phyloP scores from a whole-genome alignment of 2,797 vertebrate species.

The Gymnoscopelus microlampas region DNA sequence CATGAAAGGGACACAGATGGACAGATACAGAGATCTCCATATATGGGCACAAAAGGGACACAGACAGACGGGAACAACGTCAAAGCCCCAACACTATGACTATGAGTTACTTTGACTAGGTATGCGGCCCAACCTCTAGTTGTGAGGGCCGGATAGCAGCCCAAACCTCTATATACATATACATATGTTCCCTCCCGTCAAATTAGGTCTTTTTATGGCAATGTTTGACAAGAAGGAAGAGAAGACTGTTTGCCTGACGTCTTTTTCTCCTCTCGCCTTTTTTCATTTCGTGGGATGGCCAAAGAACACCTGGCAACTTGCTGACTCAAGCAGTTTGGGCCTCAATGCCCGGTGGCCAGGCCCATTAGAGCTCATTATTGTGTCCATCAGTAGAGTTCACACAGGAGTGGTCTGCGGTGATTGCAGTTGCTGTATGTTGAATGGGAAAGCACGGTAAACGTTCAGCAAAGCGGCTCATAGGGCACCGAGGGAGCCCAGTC shows the following conservation, averaged over 20 bases:
- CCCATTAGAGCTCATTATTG: constrained; percentile 50
- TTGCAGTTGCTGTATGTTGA: constrained; percentile 19
- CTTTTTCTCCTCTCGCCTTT: background rate
- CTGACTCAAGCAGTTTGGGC: constrained; percentile 44
- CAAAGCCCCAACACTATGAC: no score
- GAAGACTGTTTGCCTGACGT: background rate
- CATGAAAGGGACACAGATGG: no score
- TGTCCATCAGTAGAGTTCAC: constrained; percentile 42
- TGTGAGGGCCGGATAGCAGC: no score
- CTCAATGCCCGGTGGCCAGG: constrained; percentile 36
- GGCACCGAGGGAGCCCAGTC: constrained; percentile 2
- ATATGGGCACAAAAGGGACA: no score
- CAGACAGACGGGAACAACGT: no score
- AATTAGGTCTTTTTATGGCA: background rate
- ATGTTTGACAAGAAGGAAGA: constrained; percentile 4
- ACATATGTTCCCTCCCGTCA: background rate
- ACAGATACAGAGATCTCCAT: no score
- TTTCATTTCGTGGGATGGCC: constrained; percentile 2
- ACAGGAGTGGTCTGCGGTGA: constrained; percentile 17
- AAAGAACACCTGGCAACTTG: constrained; percentile 34
- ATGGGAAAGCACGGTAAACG: constrained; percentile 13
- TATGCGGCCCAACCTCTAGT: no score
- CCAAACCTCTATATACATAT: no score
- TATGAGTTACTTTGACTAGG: no score
- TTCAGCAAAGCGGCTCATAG: constrained; percentile 8